Conservation (phyloP, 1,140 invertebrate genomes). For the Medauroidea extradentata region DNA sequence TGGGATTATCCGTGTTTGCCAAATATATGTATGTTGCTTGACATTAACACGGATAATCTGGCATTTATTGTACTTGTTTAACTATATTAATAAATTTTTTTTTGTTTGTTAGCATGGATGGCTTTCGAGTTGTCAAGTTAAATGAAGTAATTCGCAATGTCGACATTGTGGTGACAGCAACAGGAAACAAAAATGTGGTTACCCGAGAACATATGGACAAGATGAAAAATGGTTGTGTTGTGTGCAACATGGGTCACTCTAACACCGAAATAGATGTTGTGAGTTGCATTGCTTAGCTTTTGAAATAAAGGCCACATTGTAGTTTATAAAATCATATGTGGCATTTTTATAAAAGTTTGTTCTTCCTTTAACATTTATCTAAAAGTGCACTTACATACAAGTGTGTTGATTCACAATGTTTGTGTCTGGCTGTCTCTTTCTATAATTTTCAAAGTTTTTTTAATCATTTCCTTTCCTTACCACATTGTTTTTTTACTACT, state of each 20-base stretch:
- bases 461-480: no score
- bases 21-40: no score
- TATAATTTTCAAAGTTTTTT: background rate
- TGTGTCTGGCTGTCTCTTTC: background rate
- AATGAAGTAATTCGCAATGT: slow-evolving; percentile 92
- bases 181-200: slow-evolving; percentile 95
- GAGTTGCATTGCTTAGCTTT: slow-evolving; percentile 40
- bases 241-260: slow-evolving; percentile 98
- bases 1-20: no score
- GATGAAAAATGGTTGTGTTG: slow-evolving; percentile 94
- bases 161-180: slow-evolving; percentile 93
- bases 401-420: no score
- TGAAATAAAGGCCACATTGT: background rate
- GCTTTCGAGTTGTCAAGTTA: slow-evolving; percentile 90
- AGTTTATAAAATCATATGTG: background rate
- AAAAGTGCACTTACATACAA: no score
- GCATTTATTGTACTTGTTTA: no score
- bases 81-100: no score
- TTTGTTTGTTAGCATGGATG: slow-evolving; percentile 97
- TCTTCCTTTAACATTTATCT: no score
- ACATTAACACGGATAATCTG: no score
- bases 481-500: no score
- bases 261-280: slow-evolving; percentile 98
- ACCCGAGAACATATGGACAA: slow-evolving; percentile 93
- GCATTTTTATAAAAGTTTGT: no score